Evolutionary conservation across 2,888 invertebrate genomes (phyloP), one percentile per base, ranked within the genome.

Genomic region (Lypha dubia): DNA sequence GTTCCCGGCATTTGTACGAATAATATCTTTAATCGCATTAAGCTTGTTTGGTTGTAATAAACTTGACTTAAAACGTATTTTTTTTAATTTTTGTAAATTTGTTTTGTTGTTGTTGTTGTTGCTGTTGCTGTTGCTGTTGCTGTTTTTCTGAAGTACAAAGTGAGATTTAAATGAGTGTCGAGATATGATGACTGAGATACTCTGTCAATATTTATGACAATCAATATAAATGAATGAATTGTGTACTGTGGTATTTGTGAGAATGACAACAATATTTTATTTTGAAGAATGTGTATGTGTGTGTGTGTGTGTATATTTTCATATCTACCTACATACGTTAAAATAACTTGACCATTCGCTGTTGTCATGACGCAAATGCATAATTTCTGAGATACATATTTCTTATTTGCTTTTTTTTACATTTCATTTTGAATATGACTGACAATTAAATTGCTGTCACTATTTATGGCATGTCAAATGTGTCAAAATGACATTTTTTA

Each of bases 401-500:
- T 65, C 58, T 65, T 44, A 3, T 32, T 46, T n/a, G 9, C 20
- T 49, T 76, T 65, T 35, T 15, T 35, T 28, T n/a, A 17, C 20
- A 24, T 79, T 71, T 63, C 38, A 15, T 77, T n/a, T 60, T 73
- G 73, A 79, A 73, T 65, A 65, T 83, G 84, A 86, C 86, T 86
- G 86, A 86, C 86, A 87, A 85, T 86, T 85, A 86, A 87, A 86
- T 84, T 82, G 86, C 87, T 86, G 86, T 86, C 87, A 86, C 84
- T 86, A 87, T 86, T 87, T 86, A 86, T 86, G 85, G 86, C 85
- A 82, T 86, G 86, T 86, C 87, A 86, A 87, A 87, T 85, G 87
- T 87, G 87, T 87, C 87, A 87, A 84, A 85, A 86, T 85, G 87
- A 87, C 87, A 87, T 84, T 86, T 87, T 87, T 86, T 87, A 87